These are phyloP conservation scores for Lophura nycthemera DNA, from an alignment of 2,113 vertebrate species.

Conservation along the genomic window DNA sequence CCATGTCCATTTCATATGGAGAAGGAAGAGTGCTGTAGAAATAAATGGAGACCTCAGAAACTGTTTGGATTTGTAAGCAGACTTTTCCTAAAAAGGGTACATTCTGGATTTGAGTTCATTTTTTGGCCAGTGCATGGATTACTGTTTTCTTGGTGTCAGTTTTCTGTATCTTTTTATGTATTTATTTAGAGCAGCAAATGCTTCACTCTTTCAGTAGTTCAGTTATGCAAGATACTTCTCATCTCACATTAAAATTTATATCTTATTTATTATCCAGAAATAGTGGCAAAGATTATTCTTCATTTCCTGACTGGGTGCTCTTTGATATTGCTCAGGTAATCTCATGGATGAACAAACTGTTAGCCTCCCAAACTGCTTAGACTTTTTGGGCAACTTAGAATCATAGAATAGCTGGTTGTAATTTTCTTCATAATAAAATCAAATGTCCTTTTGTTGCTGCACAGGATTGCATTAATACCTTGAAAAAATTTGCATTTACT, in stretches of 20 bases:
- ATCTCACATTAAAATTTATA: conserved; percentile 65
- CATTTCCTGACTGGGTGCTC: conserved; percentile 61
- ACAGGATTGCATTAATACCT: not conserved
- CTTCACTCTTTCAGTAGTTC: conserved; percentile 28
- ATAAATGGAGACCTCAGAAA: conserved; percentile 52
- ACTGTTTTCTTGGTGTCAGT: conserved; percentile 1
- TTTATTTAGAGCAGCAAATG: conserved; percentile 51
- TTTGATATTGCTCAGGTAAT: conserved; percentile 47
- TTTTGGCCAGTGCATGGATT: not conserved
- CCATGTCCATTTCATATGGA: conserved; percentile 61
- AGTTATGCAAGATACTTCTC: conserved; percentile 61
- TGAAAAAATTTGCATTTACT: not conserved
- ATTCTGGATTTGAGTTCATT: not conserved
- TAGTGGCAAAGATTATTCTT: conserved; percentile 67
- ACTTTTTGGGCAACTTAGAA: conserved; percentile 26
- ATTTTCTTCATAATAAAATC: conserved; percentile 3
- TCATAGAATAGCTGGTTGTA: not conserved
- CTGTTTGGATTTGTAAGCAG: conserved; percentile 12
- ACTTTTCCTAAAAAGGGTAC: conserved; percentile 20
- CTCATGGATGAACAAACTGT: conserved; percentile 39
- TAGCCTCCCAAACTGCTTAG: conserved; percentile 21
- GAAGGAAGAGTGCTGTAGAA: conserved; percentile 22
- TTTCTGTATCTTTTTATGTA: not conserved
- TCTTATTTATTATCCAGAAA: conserved; percentile 67
- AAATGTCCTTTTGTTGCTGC: not conserved